Percentiles rank a stretch among this genome's conserved stretches.
phyloP scores from a whole-genome alignment of 2,888 invertebrate genomes.

The Trissoscelio sp. region DNA sequence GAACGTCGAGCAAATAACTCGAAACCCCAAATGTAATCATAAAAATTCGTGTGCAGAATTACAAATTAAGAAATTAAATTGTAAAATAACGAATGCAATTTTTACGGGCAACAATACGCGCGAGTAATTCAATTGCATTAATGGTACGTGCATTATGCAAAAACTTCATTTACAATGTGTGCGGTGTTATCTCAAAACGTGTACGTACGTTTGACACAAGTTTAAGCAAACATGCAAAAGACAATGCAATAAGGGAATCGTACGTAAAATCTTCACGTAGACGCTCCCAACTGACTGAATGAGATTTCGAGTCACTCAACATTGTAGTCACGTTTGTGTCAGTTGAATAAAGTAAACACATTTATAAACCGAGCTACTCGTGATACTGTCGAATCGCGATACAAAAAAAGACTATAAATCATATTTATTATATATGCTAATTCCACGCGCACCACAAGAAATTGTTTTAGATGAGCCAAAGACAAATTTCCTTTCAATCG shows the following conservation, averaged over 20 bases:
- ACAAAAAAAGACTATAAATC: slow-evolving; percentile 19
- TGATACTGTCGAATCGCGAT: slow-evolving; percentile 34
- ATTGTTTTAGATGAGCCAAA: slow-evolving; percentile 12
- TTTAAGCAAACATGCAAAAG: slow-evolving; percentile 55
- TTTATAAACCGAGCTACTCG: slow-evolving; percentile 41
- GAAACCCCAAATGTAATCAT: no score
- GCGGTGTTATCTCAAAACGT: slow-evolving; percentile 21
- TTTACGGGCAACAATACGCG: slow-evolving; percentile 11
- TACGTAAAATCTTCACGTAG: slow-evolving; percentile 59
- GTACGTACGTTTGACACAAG: slow-evolving; percentile 53
- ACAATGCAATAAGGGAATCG: slow-evolving; percentile 51
- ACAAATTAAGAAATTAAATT: slow-evolving; percentile 26
- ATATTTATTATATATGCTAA: slow-evolving; percentile 36
- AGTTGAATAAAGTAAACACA: slow-evolving; percentile 51
- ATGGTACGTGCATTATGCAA: slow-evolving; percentile 41
- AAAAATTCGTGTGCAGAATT: no score
- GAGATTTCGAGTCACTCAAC: slow-evolving; percentile 41
- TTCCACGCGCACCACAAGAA: not conserved
- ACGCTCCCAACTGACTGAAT: slow-evolving; percentile 54
- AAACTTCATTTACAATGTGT: slow-evolving; percentile 37
- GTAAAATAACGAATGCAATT: slow-evolving; percentile 26
- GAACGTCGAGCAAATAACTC: no score
- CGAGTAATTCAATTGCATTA: slow-evolving; percentile 41
- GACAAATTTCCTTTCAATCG: not conserved
- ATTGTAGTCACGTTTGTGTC: slow-evolving; percentile 58